phyloP scores from a whole-genome alignment of 2,888 invertebrate genomes.

The Hydriomena furcata region DNA sequence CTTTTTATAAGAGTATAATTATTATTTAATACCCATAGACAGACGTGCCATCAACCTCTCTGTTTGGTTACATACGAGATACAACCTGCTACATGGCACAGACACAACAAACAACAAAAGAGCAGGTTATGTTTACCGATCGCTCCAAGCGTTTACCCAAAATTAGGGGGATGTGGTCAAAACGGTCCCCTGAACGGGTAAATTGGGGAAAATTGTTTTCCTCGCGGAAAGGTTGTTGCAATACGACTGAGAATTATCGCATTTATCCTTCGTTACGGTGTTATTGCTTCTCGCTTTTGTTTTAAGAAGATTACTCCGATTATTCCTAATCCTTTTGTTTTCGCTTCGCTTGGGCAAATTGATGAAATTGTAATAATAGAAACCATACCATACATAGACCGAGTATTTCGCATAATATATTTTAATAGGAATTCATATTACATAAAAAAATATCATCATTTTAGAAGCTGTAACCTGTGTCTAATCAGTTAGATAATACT shows the following conservation, averaged over 20 bases:
- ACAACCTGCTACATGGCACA: slow-evolving; percentile 4
- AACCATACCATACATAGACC: no score
- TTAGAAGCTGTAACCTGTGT: no score
- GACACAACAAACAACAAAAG: slow-evolving; percentile 35
- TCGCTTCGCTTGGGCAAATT: slow-evolving; percentile 2
- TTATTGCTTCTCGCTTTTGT: slow-evolving; percentile 52
- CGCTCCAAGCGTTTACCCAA: slow-evolving; percentile 55
- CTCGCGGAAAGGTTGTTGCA: slow-evolving; percentile 55
- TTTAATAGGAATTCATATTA: no score
- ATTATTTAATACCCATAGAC: not conserved
- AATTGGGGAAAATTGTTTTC: slow-evolving; percentile 65
- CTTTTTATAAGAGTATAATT: no score
- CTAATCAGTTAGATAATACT: no score
- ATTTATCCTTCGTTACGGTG: slow-evolving; percentile 49
- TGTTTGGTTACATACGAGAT: slow-evolving; percentile 1
- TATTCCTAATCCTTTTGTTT: slow-evolving; percentile 37
- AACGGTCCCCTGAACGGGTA: slow-evolving; percentile 52
- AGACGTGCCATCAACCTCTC: not conserved
- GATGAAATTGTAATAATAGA: slow-evolving; percentile 6
- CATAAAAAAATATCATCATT: no score
- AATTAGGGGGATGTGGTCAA: slow-evolving; percentile 60
- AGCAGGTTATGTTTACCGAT: slow-evolving; percentile 45
- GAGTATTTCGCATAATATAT: no score
- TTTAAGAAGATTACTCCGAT: slow-evolving; percentile 53
- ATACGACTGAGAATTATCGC: slow-evolving; percentile 55